Percentiles rank a stretch among this genome's conserved stretches.
phyloP scores from a whole-genome alignment of 2,113 vertebrate species.

The Nansenia antarctica region DNA sequence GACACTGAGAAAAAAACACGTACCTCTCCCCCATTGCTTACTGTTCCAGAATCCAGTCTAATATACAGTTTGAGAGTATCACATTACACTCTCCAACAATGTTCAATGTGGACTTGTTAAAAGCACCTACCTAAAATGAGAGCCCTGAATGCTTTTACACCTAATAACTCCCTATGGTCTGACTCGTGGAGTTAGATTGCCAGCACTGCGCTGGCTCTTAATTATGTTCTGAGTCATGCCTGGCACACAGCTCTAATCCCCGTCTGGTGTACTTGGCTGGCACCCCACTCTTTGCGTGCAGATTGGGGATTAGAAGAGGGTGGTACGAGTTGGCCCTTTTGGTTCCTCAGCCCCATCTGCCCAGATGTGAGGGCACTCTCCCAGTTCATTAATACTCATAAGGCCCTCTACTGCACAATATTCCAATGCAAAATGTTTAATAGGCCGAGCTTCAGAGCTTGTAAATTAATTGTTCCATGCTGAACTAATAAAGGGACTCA shows the following conservation, averaged over 20 bases:
- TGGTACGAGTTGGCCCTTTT: conserved; percentile 52
- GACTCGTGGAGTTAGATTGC: conserved; percentile 68
- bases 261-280: conserved; percentile 70
- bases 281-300: conserved; percentile 58
- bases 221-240: conserved; percentile 78
- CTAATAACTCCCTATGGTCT: conserved; percentile 46
- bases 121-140: too few relatives aligned
- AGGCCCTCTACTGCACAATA: conserved; percentile 23
- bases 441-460: conserved; percentile 47
- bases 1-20: background rate
- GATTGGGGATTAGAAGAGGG: conserved; percentile 61
- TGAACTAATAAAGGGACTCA: conserved; percentile 69
- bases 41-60: conserved; percentile 12
- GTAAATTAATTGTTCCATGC: conserved; percentile 67
- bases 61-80: conserved; percentile 28
- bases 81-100: background rate
- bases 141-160: conserved; percentile 61
- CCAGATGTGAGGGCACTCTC: conserved; percentile 48
- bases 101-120: background rate
- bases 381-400: conserved; percentile 53
- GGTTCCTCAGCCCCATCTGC: conserved; percentile 58
- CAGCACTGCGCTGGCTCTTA: conserved; percentile 69
- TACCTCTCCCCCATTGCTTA: background rate
- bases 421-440: conserved; percentile 54
- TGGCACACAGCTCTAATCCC: conserved; percentile 76